Percentiles rank a stretch among this genome's conserved stretches.
Evolutionary conservation across 1,140 invertebrate species (phyloP).

Genomic region (Rhizoglyphus robini): DNA sequence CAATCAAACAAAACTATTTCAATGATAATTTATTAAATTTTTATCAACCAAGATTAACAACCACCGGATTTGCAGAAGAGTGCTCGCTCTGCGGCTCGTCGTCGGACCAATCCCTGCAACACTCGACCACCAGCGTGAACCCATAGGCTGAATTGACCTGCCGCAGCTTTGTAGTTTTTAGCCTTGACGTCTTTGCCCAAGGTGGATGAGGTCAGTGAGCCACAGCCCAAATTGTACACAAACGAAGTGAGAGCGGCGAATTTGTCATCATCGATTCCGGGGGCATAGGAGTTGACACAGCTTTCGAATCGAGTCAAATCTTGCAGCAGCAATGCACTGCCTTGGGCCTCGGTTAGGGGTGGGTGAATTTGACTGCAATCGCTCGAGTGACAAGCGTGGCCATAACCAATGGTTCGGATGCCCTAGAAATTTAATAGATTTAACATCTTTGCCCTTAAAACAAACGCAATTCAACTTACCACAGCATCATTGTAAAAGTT

Average conservation of each 20-base stretch:
- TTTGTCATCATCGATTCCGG: background rate
- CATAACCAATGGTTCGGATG: constrained; percentile 17
- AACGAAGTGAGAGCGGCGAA: constrained; percentile 11
- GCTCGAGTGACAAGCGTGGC: constrained; percentile 3
- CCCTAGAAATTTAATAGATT: background rate
- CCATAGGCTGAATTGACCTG: background rate
- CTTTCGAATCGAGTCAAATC: constrained; percentile 2
- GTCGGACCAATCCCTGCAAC: background rate
- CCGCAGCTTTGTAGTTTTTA: background rate
- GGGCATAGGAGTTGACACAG: background rate
- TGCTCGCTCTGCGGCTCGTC: background rate
- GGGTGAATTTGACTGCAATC: constrained; percentile 9
- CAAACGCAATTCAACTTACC: background rate
- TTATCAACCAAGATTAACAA: no score
- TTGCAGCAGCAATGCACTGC: background rate
- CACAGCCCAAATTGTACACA: constrained; percentile 16
- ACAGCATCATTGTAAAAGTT: constrained; percentile 14
- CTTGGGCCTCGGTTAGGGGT: constrained; percentile 8
- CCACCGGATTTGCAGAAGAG: constrained; percentile 17
- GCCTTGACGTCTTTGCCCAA: background rate
- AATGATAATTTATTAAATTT: no score
- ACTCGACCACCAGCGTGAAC: constrained; percentile 11
- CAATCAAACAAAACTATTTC: no score
- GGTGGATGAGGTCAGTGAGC: background rate
- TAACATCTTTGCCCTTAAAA: background rate